Base-by-base conservation (phyloP, 2,888 invertebrate species). In the Erebia epiphron region DNA sequence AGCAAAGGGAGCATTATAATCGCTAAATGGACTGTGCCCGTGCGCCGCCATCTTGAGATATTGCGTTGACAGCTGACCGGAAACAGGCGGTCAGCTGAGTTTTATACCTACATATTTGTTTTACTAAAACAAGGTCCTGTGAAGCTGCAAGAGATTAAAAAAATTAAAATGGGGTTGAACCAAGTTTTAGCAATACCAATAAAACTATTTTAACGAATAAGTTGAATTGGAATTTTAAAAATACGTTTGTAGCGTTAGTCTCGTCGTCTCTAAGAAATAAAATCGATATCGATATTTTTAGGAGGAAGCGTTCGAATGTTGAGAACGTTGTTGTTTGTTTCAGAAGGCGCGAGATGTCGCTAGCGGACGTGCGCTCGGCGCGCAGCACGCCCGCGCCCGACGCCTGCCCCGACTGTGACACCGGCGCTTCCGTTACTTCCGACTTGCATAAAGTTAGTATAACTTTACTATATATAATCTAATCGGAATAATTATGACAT, bases 381-480 rank as follows among this genome's bases (percentile, higher is more conserved):
- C 87, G 92, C 66, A 91, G 91, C 77, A 90, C 93, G 41, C 92
- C 94, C 11, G 79, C 87, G 60, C 91, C 91, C 5, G 91, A 91
- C 58, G 86, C 88, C 11, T 93, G 93, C 60, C 92, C 91, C 0
- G 93, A 93, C 74, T 93, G 93, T 79, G 93, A 94, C 77, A 89
- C 93, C 66, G 92, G 89, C 73, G 92, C 93, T 21, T 93, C 93
- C 54, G 92, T 94, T 72, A 92, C 93, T 67, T 93, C 93, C 1
- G 94, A 94, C 76, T 82, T 94, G 67, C 93, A 94, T 70, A 94
- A 94, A 87, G 94, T 92, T 73, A 14, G 46, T 70, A 65, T 46
- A 1, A 54, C 9, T 7, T 35, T 35, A 7, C 7, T 35, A 35
- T n/a, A n/a, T n/a, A n/a, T n/a, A n/a, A n/a, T n/a, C n/a, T n/a